phyloP scores from a whole-genome alignment of 2,113 vertebrate genomes.

The Amphilophus citrinellus region DNA sequence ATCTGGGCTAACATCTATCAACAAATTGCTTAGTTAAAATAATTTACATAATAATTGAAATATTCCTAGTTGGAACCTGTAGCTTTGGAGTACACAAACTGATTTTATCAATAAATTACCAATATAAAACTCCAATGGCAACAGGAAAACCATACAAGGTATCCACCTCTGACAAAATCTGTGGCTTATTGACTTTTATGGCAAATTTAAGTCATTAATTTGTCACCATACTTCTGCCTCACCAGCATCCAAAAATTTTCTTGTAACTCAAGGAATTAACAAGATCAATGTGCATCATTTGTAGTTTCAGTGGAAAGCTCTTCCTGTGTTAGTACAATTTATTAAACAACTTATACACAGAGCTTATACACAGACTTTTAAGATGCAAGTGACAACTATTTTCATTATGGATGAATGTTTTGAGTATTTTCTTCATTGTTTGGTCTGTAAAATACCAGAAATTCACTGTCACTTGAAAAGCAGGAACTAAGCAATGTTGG shows the following conservation, averaged over 20 bases:
- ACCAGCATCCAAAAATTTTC: neutral
- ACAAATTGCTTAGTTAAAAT: too few relatives aligned
- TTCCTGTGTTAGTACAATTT: neutral
- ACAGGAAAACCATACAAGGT: too few relatives aligned
- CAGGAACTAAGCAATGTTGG: neutral
- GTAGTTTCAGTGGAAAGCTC: neutral
- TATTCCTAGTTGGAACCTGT: too few relatives aligned
- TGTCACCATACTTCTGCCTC: too few relatives aligned
- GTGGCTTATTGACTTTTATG: too few relatives aligned
- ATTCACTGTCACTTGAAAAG: neutral
- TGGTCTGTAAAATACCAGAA: neutral
- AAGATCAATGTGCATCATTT: neutral
- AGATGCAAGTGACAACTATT: neutral
- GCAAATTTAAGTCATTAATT: too few relatives aligned
- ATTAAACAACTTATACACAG: neutral
- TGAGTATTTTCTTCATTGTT: neutral
- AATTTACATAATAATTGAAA: too few relatives aligned
- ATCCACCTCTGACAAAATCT: too few relatives aligned
- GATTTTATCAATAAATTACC: too few relatives aligned
- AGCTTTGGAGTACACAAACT: neutral
- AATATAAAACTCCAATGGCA: too few relatives aligned
- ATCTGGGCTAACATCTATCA: neutral
- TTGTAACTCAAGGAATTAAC: neutral
- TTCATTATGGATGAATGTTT: neutral
- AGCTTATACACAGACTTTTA: neutral